Percentiles rank a stretch among this genome's conserved stretches.
Conservation (phyloP, 2,888 invertebrate genomes). For the Brassicogethes aeneus region DNA sequence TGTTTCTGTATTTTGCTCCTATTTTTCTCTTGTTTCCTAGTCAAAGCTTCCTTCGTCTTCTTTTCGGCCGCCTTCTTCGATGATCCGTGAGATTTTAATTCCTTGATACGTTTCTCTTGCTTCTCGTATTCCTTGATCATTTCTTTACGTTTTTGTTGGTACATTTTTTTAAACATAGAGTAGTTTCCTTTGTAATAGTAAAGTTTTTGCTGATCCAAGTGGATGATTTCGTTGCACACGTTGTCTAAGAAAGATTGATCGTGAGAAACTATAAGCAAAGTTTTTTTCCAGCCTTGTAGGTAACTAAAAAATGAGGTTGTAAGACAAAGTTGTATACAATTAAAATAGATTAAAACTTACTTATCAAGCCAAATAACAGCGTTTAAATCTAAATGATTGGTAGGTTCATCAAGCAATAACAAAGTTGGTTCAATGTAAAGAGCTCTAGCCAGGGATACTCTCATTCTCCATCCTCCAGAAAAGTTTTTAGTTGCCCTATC, state of each 20-base stretch:
- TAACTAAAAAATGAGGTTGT: conserved; percentile 74
- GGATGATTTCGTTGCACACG: conserved; percentile 98
- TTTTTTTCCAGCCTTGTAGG: conserved; percentile 98
- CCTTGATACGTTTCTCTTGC: conserved; percentile 93
- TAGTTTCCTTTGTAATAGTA: conserved; percentile 98
- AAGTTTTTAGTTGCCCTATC: conserved; percentile 83
- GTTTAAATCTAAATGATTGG: conserved; percentile 91
- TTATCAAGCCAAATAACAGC: conserved; percentile 99
- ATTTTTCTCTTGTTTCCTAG: conserved; percentile 89
- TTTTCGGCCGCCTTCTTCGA: conserved; percentile 95
- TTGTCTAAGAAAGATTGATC: conserved; percentile 99
- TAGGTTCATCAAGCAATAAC: conserved; percentile 93
- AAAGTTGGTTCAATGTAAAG: conserved; percentile 97
- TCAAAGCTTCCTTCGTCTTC: conserved; percentile 84
- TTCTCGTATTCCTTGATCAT: conserved; percentile 96
- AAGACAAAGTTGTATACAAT: too few species aligned
- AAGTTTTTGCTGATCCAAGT: conserved; percentile 88
- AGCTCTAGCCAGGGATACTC: conserved; percentile 94
- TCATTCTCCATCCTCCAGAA: conserved; percentile 98
- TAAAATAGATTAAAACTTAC: conserved; percentile 44
- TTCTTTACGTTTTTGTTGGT: conserved; percentile 89
- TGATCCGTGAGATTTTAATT: conserved; percentile 89
- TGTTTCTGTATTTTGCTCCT: conserved; percentile 69
- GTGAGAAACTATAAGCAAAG: conserved; percentile 95
- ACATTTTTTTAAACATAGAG: conserved; percentile 98